Percentiles rank a stretch among this genome's conserved stretches.
phyloP scores from a whole-genome alignment of 2,797 vertebrate genomes.

The Poecilia wingei region DNA sequence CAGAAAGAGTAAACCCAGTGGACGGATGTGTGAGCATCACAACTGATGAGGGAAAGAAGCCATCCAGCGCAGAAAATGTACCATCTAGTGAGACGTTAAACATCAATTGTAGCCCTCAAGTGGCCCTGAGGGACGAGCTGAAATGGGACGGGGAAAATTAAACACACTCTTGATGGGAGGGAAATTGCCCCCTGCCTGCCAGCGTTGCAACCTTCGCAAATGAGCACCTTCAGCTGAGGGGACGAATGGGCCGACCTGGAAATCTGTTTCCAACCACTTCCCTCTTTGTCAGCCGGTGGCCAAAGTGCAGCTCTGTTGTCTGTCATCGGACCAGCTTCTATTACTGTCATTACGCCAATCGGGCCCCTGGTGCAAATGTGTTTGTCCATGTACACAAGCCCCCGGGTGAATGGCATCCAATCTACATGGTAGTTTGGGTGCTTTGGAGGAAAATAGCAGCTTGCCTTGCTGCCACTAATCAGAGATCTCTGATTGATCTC shows the following conservation, averaged over 20 bases:
- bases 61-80: conserved; percentile 48
- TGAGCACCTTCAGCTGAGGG: conserved; percentile 65
- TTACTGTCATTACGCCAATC: conserved; percentile 80
- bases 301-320: conserved; percentile 72
- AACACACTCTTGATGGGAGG: conserved; percentile 70
- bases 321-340: conserved; percentile 67
- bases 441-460: conserved; percentile 56
- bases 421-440: conserved; percentile 73
- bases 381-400: conserved; percentile 75
- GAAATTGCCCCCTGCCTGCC: conserved; percentile 61
- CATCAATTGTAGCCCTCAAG: conserved; percentile 75
- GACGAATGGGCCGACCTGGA: conserved; percentile 28
- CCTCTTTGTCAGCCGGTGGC: conserved; percentile 71
- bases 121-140: conserved; percentile 40
- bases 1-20: conserved; percentile 8
- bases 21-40: conserved; percentile 37
- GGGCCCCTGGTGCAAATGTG: conserved; percentile 73
- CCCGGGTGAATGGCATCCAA: conserved; percentile 79
- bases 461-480: conserved; percentile 68
- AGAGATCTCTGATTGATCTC: conserved; percentile 76
- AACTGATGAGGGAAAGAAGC: conserved; percentile 32
- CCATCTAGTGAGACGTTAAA: conserved; percentile 74
- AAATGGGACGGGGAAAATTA: conserved; percentile 73
- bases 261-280: conserved; percentile 72
- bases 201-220: conserved; percentile 61